phyloP scores from a whole-genome alignment of 2,113 vertebrate species.

The Dasypus novemcinctus region DNA sequence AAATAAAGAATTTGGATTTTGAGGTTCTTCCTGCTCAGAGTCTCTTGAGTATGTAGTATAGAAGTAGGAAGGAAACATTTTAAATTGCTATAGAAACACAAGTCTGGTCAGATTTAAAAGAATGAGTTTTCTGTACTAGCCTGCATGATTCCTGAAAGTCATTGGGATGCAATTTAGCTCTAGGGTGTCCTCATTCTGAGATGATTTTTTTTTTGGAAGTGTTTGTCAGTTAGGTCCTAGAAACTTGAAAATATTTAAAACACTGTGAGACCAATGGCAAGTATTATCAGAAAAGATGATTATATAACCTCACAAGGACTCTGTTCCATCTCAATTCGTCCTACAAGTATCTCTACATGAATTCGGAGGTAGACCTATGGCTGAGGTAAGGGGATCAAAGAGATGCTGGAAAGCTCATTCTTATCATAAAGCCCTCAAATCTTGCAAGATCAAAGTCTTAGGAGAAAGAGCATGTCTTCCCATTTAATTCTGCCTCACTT shows the following conservation, averaged over 20 bases:
- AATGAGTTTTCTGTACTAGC: constrained; percentile 6
- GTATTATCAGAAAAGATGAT: constrained; percentile 45
- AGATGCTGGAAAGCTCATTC: background rate
- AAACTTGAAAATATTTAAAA: constrained; percentile 62
- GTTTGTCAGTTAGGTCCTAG: constrained; percentile 56
- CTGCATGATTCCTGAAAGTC: constrained; percentile 52
- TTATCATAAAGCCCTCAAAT: constrained; percentile 23
- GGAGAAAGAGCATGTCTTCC: constrained; percentile 19
- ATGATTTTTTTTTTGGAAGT: constrained; percentile 36
- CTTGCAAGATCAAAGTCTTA: constrained; percentile 38
- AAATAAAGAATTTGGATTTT: background rate
- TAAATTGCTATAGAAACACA: constrained; percentile 13
- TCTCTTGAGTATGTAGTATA: background rate
- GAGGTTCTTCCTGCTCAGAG: background rate
- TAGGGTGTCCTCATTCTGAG: constrained; percentile 58
- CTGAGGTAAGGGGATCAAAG: constrained; percentile 47
- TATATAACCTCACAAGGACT: constrained; percentile 37
- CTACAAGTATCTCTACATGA: background rate
- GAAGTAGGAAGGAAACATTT: background rate
- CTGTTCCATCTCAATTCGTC: constrained; percentile 9
- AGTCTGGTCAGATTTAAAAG: constrained; percentile 43
- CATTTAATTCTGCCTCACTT: constrained; percentile 13
- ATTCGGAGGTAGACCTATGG: constrained; percentile 10
- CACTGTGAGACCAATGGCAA: constrained; percentile 35
- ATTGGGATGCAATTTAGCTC: constrained; percentile 59